Base-by-base conservation (phyloP, 2,888 invertebrate genomes). In the Noctua comes region DNA sequence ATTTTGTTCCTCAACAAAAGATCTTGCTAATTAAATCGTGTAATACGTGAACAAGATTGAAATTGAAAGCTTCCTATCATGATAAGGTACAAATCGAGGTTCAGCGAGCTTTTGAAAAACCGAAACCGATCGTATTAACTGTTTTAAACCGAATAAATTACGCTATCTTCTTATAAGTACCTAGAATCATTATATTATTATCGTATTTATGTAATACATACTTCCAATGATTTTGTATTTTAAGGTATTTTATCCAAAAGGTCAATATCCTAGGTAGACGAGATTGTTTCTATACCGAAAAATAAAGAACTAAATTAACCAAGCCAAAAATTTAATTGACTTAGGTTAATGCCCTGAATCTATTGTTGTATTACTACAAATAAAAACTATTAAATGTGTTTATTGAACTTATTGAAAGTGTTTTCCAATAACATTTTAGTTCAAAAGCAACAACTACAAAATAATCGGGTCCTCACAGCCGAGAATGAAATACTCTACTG, bases 311-410 rank as follows among this genome's bases (percentile, higher is more conserved):
- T n/a, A n/a, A 36, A 48, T 48, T 36, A 48, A 27, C 1, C 18
- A 48, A 66, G 46, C 36, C 11, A 40, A 68, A 5, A 18, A 16
- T 54, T 36, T n/a, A 3, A 73, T 46, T 16, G n/a, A n/a, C 16
- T 36, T 18, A 27, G 11, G 40, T 73, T 48, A 64, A 65, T 24
- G n/a, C n/a, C 66, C 57, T 64, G 51, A 68, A 54, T 43, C 48
- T 13, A 62, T 46, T 43, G 13, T 24, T 51, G 16, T 66, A 40
- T 43, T 48, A 10, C 10, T 46, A 54, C 36, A 69, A 79, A 40
- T 11, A 48, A 18, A 48, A 27, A 46, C 68, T 40, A n/a, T 27
- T 73, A 2, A 46, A 69, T 65, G 27, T 40, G 27, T 77, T 78
- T 68, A 11, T 54, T 27, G 18, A 36, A 46, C 24, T 54, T 24